Evolutionary conservation across 2,113 vertebrate species (phyloP), one percentile per base, ranked within the genome.

Genomic region (Actenoides hombroni): DNA sequence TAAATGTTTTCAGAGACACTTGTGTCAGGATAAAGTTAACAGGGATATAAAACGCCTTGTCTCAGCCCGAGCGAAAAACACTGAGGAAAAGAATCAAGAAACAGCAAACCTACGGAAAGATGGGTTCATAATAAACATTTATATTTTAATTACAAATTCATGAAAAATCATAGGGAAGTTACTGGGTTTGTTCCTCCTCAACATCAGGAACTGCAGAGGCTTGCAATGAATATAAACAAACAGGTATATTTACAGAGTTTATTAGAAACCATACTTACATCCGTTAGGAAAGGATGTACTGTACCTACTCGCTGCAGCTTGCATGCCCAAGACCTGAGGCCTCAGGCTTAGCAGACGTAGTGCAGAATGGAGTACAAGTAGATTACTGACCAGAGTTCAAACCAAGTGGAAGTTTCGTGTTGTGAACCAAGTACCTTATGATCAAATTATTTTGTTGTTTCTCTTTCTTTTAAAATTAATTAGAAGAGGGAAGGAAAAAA

Each of bases 231-330:
- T 57, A 71, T 88, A 35, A 90, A 95, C 93, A 74, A 91, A 75
- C 85, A 86, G 67, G 92, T 94, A 44, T 97, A 98, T 98, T 97
- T 98, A 98, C 98, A 98, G 60, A 95, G 94, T 98, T 98, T 98
- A 98, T 98, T 98, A 95, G 96, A 95, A 98, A 98, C 97, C 96
- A 97, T 96, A 95, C 96, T 97, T 97, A 96, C 97, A 98, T 63
- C 97, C 95, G 91, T 83, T 26, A 96, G 92, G 91, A 93, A 95
- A 92, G 93, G 95, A 96, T 88, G 93, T 92, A 95, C 95, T 97
- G 98, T 98, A 98, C 98, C 98, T 97, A 97, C 96, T 97, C 4
- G 10, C 81, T 94, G 97, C 97, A 95, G 93, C 96, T 89, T 63
- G 90, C 70, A 76, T 14, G 83, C 87, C 91, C 74, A 93, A 95